Percentiles rank a stretch among this genome's conserved stretches.
Conservation (phyloP, 2,113 vertebrate genomes). For the Gymnocephalus cernua region DNA sequence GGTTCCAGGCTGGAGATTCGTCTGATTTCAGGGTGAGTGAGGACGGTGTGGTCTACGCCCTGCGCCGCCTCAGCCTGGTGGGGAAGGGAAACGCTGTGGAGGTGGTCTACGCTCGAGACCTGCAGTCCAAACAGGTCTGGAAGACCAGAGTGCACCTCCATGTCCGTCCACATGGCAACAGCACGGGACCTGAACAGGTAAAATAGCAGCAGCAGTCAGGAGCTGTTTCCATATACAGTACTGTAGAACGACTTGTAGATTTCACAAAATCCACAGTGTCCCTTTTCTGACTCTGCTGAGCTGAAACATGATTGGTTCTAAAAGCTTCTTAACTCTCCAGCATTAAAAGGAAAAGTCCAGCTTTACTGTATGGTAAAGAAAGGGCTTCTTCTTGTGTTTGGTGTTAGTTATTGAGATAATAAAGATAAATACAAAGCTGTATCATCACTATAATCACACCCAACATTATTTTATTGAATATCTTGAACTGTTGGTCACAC, state of each 20-base stretch:
- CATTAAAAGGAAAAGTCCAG: not conserved
- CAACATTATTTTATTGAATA: not conserved
- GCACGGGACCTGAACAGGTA: conserved; percentile 42
- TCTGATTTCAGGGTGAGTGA: conserved; percentile 88
- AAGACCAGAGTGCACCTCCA: conserved; percentile 88
- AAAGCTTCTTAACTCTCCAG: not conserved
- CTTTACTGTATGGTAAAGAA: not conserved
- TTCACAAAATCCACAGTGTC: not conserved
- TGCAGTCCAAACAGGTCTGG: conserved; percentile 89
- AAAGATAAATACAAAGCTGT: no score
- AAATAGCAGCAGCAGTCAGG: not conserved
- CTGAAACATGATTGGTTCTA: not conserved
- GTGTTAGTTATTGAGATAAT: not conserved
- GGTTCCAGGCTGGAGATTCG: conserved; percentile 86
- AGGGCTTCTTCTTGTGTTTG: not conserved
- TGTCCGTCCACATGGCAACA: conserved; percentile 30
- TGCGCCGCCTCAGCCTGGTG: conserved; percentile 84
- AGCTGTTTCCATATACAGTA: not conserved
- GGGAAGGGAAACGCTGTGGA: conserved; percentile 69
- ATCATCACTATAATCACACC: not conserved
- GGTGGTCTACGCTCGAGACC: conserved; percentile 88
- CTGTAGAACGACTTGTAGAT: not conserved
- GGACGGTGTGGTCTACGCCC: conserved; percentile 88
- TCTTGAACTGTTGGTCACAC: no score
- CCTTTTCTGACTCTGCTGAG: not conserved